Base-by-base conservation (phyloP, 2,888 invertebrate genomes). In the Myopa tessellatipennis region DNA sequence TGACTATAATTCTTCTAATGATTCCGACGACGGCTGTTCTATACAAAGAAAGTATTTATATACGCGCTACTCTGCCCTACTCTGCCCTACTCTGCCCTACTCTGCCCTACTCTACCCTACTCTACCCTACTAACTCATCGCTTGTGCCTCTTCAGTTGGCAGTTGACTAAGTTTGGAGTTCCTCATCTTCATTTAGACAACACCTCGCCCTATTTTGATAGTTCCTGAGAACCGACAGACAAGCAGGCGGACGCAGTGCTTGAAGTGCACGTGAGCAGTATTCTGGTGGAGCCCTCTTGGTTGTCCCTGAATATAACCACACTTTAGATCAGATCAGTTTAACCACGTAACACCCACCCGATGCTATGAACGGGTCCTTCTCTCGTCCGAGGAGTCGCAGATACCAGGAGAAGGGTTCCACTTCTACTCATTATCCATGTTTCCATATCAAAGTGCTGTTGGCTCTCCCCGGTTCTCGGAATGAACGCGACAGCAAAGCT, bases 201-300 rank as follows among this genome's bases (percentile, higher is more conserved):
- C 55, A 16, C 16, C 5, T 55, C 55, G 3, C 55, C 10, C 55
- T 55, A 14, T n/a, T 55, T n/a, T 12, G 16, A 4, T n/a, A n/a
- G 16, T n/a, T n/a, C 16, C 55, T 55, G 5, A 1, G 2, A 14
- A 6, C n/a, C n/a, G 16, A 16, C 55, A 40, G 36, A 14, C 36
- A 4, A 12, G 26, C 67, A 67, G n/a, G 4, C 40, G 38, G 26
- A 36, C 63, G 8, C 4, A 63, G 12, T 67, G 67, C 34, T 16
- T 67, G 14, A 34, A 67, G 38, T 67, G 67, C 67, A 67, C 67
- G 38, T 67, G 67, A 67, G 14, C 10, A 38, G 14, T 67, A 38
- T 67, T 12, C 55, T 1, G 16, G 16, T 2, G 55, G 8, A 3
- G 14, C 10, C 45, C 14, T 63, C 3, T 26, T 63, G 63, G 12